Conservation (phyloP, 2,113 vertebrate genomes). For the Tragelaphus buxtoni region DNA sequence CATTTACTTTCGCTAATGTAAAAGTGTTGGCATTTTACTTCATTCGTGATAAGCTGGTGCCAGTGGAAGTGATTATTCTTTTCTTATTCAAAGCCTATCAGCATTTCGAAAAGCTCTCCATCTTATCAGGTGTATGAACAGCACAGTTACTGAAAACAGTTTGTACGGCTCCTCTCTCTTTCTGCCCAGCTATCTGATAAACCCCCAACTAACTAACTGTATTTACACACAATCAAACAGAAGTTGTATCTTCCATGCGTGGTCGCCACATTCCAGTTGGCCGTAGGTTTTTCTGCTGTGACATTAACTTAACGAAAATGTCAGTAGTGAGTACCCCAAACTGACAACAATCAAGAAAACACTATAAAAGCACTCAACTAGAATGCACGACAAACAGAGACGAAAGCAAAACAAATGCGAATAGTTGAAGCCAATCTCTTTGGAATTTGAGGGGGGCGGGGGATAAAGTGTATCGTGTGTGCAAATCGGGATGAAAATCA, state of each 20-base stretch:
- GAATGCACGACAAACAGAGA: conserved; percentile 29
- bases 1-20: conserved; percentile 88
- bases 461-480: not conserved
- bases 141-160: conserved; percentile 85
- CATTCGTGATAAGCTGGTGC: conserved; percentile 85
- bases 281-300: conserved; percentile 66
- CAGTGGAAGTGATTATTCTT: conserved; percentile 87
- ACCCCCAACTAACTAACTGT: conserved; percentile 83
- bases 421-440: not conserved
- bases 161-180: conserved; percentile 79
- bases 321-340: conserved; percentile 45
- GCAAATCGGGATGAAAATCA: not conserved
- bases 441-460: not conserved
- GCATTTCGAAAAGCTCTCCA: conserved; percentile 85
- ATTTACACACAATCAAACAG: conserved; percentile 85
- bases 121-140: conserved; percentile 88
- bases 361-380: conserved; percentile 57
- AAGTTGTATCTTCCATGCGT: conserved; percentile 74
- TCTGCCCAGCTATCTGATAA: conserved; percentile 85
- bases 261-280: conserved; percentile 54
- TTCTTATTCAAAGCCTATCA: conserved; percentile 89
- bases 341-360: conserved; percentile 66
- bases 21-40: conserved; percentile 87
- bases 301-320: conserved; percentile 69
- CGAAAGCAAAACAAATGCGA: not conserved